Evolutionary conservation across 2,797 vertebrate genomes (phyloP).

Genomic region (Thripadectes ignobilis): DNA sequence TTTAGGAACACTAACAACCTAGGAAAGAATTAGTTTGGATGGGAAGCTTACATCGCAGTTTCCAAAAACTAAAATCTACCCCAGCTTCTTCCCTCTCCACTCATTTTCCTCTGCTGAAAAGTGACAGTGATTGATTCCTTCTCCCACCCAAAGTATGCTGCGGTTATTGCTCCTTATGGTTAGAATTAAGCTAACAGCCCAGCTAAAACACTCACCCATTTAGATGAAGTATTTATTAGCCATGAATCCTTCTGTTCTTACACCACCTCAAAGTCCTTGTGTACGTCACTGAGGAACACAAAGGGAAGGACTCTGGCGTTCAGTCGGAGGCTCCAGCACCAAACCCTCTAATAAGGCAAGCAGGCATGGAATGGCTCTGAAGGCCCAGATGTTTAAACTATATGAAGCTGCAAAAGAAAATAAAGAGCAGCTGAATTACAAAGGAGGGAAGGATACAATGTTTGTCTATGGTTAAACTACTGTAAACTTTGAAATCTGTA

Average conservation of each 20-base stretch:
- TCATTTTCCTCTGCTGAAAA: constrained; percentile 29
- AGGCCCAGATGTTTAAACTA: constrained; percentile 67
- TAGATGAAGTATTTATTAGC: constrained; percentile 60
- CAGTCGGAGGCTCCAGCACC: constrained; percentile 10
- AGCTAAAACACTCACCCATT: constrained; percentile 49
- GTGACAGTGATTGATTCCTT: constrained; percentile 63
- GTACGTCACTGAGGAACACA: constrained; percentile 50
- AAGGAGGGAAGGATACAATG: constrained; percentile 33
- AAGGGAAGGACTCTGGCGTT: constrained; percentile 48
- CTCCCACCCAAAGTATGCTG: constrained; percentile 37
- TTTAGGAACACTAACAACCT: neutral
- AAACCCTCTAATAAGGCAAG: constrained; percentile 41
- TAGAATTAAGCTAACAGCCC: constrained; percentile 64
- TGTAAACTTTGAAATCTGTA: constrained; percentile 68
- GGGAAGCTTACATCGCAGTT: neutral
- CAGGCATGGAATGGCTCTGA: constrained; percentile 29
- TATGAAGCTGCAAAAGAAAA: constrained; percentile 61
- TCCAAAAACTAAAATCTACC: neutral
- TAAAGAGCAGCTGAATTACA: constrained; percentile 59
- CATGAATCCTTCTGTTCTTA: constrained; percentile 64
- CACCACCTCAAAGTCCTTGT: constrained; percentile 65
- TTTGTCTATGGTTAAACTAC: constrained; percentile 64
- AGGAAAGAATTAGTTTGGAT: neutral
- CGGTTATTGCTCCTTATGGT: constrained; percentile 42
- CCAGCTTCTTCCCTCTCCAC: neutral